Evolutionary conservation across 2,797 vertebrate genomes (phyloP).

Genomic region (Lerista edwardsae): DNA sequence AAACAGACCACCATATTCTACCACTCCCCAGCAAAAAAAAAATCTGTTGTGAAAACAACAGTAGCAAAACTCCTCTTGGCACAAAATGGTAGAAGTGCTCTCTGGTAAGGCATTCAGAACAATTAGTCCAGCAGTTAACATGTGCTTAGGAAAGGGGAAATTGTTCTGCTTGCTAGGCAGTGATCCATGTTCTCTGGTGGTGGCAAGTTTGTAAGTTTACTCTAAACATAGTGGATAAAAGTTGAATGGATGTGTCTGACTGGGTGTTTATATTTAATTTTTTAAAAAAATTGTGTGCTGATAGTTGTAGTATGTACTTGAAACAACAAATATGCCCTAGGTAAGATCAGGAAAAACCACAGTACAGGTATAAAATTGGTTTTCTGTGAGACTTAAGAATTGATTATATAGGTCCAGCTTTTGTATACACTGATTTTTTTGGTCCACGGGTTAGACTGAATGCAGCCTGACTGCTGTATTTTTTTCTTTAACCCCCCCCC

Average conservation of each 20-base stretch:
- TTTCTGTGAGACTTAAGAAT: neutral
- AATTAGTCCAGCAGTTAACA: neutral
- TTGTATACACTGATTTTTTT: too few species aligned
- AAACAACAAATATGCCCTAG: neutral
- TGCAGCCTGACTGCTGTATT: too few species aligned
- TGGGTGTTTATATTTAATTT: neutral
- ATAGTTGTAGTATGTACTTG: neutral
- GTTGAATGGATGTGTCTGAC: neutral
- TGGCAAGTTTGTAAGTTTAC: neutral
- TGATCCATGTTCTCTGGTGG: neutral
- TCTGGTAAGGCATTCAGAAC: neutral
- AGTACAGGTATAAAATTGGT: neutral
- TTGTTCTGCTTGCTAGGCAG: neutral
- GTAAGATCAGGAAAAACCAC: neutral
- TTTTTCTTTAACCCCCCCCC: too few species aligned
- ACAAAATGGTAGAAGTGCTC: neutral
- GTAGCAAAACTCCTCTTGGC: neutral
- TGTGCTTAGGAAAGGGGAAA: neutral
- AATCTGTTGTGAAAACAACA: neutral
- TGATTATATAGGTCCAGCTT: too few species aligned
- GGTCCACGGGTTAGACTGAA: too few species aligned
- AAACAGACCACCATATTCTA: too few species aligned
- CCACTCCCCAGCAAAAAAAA: neutral
- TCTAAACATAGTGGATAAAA: neutral
- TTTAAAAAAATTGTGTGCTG: neutral